Base-by-base conservation (phyloP, 2,888 invertebrate species). In the Horisme vitalbata region DNA sequence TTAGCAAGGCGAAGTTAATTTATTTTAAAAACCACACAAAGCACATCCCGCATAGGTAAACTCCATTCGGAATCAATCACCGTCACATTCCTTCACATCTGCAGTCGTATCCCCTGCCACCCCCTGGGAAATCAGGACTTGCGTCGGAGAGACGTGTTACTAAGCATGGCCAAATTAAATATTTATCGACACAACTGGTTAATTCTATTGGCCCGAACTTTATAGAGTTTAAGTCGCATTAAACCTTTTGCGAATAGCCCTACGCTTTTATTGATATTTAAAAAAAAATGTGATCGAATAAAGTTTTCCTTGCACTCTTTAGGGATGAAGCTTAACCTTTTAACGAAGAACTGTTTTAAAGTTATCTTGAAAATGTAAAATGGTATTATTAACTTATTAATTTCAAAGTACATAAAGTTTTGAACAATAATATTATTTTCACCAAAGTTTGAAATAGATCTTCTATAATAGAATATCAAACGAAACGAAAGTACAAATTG, bases 111-210 rank as follows among this genome's bases (percentile, higher is more conserved):
- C 48, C 33, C 11, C 24, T 28, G 31, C 24, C 41, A 31, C 18
- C 45, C 32, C 50, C 37, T 34, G 56, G 59, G 59, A 56, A 59
- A 59, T 56, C 56, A 49, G 35, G n/a, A n/a, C n/a, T 6, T 36
- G 11, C 46, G 37, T 46, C 44, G 39, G 41, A 28, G 38, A 51
- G 54, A 59, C 56, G 52, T 51, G 59, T 48, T 53, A 52, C 52
- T 59, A 59, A 57, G 56, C 52, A 48, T 48, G 52, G 45, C 49
- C 23, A 52, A 56, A 59, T 59, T 59, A 59, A 59, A 55, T 59
- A 59, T 59, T 59, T 51, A 59, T 52, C 44, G 44, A 44, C 48
- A 33, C 24, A 36, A 45, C 50, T 37, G 48, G 46, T 50, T 52
- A 56, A 54, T 54, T 52, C 43, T 38, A 44, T 48, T 45, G 38